These are phyloP conservation scores for Epirrhoe tristata DNA, from an alignment of 2,888 invertebrate species.

Conservation along the genomic window DNA sequence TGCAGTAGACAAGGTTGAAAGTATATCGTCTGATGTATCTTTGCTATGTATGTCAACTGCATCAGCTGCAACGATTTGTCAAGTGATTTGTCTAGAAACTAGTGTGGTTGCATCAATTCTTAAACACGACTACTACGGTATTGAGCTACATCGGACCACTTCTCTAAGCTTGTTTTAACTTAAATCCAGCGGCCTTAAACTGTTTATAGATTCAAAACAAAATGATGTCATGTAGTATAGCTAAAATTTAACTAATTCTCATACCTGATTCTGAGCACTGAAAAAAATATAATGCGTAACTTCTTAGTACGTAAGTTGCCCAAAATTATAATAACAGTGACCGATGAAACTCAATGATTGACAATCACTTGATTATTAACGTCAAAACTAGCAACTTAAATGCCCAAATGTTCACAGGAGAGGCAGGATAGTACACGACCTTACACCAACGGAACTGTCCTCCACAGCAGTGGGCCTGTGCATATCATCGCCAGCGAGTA, in stretches of 20 bases:
- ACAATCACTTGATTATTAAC: not conserved
- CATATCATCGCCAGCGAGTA: slow-evolving; percentile 77
- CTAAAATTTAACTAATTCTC: no score
- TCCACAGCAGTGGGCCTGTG: slow-evolving; percentile 72
- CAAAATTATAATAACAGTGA: not conserved
- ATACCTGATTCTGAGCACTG: not conserved
- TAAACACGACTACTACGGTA: not conserved
- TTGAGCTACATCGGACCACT: not conserved
- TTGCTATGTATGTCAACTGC: not conserved
- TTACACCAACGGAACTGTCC: slow-evolving; percentile 76
- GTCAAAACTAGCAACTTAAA: not conserved
- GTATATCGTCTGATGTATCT: not conserved
- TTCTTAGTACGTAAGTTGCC: not conserved
- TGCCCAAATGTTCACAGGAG: slow-evolving; percentile 55
- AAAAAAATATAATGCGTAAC: no score
- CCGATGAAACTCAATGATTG: not conserved
- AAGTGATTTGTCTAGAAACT: not conserved
- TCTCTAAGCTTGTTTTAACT: not conserved
- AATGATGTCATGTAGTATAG: no score
- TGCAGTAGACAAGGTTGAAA: not conserved
- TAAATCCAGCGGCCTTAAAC: not conserved
- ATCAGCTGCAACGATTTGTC: not conserved
- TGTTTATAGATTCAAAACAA: not conserved
- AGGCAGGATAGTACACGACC: slow-evolving; percentile 77
- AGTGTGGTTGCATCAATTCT: not conserved